Evolutionary conservation across 1,140 invertebrate species (phyloP).

Genomic region (Euwallacea fornicatus): DNA sequence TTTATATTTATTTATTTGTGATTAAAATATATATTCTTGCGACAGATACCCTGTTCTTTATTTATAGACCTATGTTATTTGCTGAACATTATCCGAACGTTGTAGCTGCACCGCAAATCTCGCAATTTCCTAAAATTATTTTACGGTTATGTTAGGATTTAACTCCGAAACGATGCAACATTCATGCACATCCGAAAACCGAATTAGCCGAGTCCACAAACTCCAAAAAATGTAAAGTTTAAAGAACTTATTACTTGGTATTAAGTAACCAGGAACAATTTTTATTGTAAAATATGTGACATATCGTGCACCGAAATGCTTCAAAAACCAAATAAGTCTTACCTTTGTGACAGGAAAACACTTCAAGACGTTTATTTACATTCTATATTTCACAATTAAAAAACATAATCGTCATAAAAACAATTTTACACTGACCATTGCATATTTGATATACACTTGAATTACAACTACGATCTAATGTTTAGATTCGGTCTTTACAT

Average conservation of each 20-base stretch:
- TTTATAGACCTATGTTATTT: not conserved
- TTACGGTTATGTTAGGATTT: not conserved
- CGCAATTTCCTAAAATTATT: not conserved
- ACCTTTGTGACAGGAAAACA: too few species aligned
- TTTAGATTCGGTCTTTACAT: slow-evolving; percentile 14
- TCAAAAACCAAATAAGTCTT: not conserved
- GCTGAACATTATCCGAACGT: not conserved
- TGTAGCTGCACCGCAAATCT: not conserved
- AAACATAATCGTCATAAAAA: slow-evolving; percentile 10
- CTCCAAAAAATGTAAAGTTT: not conserved
- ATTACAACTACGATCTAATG: slow-evolving; percentile 2
- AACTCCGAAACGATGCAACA: not conserved
- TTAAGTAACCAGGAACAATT: too few species aligned
- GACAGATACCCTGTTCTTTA: not conserved
- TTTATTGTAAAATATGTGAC: too few species aligned
- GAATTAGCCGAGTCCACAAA: not conserved
- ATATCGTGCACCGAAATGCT: not conserved
- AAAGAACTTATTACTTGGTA: too few species aligned
- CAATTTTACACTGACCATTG: slow-evolving; percentile 11
- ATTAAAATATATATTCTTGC: slow-evolving; percentile 12
- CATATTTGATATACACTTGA: slow-evolving; percentile 6
- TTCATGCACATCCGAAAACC: not conserved
- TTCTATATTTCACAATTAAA: slow-evolving; percentile 15
- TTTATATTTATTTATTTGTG: slow-evolving; percentile 23
- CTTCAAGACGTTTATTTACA: slow-evolving; percentile 4